A percentile compares a stretch with the other conserved stretches of the same genome.
These are phyloP conservation scores for Monochamus saltuarius DNA, from an alignment of 1,140 invertebrate genomes.

Conservation along the genomic window DNA sequence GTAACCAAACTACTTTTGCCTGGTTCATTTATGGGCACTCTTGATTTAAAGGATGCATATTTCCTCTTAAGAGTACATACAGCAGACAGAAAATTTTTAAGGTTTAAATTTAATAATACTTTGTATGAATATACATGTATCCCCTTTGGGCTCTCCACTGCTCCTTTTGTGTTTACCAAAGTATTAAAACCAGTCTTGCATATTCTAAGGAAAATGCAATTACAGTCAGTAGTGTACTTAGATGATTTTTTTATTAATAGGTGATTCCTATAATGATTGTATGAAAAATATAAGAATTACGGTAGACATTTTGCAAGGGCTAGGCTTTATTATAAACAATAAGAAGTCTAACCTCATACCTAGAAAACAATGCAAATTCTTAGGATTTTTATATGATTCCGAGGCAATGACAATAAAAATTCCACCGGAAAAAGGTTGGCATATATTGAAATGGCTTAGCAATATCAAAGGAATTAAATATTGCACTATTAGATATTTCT, in stretches of 20 bases:
- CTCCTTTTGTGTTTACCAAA: slow-evolving; percentile 16
- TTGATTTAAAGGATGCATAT: neutral
- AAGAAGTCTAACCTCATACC: slow-evolving; percentile 1
- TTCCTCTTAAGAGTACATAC: slow-evolving; percentile 10
- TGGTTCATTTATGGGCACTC: slow-evolving; percentile 6
- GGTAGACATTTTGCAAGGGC: neutral
- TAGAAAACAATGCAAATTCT: neutral
- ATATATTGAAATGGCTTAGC: neutral
- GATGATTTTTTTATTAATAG: slow-evolving; percentile 29
- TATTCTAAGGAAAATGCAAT: slow-evolving; percentile 9
- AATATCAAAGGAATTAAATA: neutral
- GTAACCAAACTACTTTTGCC: slow-evolving; percentile 6
- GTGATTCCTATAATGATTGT: slow-evolving; percentile 11
- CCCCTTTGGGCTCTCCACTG: neutral
- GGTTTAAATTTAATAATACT: slow-evolving; percentile 16
- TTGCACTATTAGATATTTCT: slow-evolving; percentile 2
- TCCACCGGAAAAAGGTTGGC: slow-evolving; percentile 2
- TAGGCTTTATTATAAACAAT: slow-evolving; percentile 16
- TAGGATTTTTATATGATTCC: slow-evolving; percentile 6
- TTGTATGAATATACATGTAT: slow-evolving; percentile 16
- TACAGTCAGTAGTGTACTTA: slow-evolving; percentile 19
- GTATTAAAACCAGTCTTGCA: slow-evolving; percentile 14
- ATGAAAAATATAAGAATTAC: slow-evolving; percentile 16
- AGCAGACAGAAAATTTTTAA: slow-evolving; percentile 21
- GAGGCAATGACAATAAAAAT: neutral